Base-by-base conservation (phyloP, 2,888 invertebrate genomes). In the Empis stercorea region DNA sequence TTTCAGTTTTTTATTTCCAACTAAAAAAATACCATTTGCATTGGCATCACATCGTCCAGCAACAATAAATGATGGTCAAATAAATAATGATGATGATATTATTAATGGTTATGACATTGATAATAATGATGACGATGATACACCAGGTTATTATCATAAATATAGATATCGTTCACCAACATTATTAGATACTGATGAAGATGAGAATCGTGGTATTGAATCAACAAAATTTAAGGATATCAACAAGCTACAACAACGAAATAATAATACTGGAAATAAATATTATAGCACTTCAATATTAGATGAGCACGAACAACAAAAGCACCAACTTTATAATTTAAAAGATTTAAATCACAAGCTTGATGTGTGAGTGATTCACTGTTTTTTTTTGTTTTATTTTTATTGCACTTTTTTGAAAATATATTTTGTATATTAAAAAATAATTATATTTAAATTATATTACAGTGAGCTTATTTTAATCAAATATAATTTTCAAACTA, bases 1-100 rank as follows among this genome's bases (percentile, higher is more conserved):
- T 56, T 78, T 78, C 54, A 76, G 76, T 65, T 77, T 78, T 71
- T 71, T 79, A 57, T 77, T 76, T 64, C 77, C 78, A 57, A 73
- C 71, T 44, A 55, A 57, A 48, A 63, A 63, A 58, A 66, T 72
- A 57, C 68, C 68, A 27, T 49, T 69, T 50, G 68, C 69, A 54
- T 57, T 68, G 48, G 65, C 71, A 54, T 70, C 65, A 54, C 72
- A 68, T 61, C 71, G 64, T 62, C 69, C 71, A 50, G 65, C 68
- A 55, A 68, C 66, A 14, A 61, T 63, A 51, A 64, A 65, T 40
- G 27, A 40, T 23, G 27, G 27, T 23, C 4, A 27, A 40, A 11
- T 40, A 40, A n/a, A 40, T 40, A n/a, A 23, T 40, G 27, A 40
- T n/a, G 27, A 40, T 27, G n/a, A 23, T 23, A 17, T 11, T 10